phyloP scores from a whole-genome alignment of 2,113 vertebrate species.

The Dunckerocampus dactyliophorus region DNA sequence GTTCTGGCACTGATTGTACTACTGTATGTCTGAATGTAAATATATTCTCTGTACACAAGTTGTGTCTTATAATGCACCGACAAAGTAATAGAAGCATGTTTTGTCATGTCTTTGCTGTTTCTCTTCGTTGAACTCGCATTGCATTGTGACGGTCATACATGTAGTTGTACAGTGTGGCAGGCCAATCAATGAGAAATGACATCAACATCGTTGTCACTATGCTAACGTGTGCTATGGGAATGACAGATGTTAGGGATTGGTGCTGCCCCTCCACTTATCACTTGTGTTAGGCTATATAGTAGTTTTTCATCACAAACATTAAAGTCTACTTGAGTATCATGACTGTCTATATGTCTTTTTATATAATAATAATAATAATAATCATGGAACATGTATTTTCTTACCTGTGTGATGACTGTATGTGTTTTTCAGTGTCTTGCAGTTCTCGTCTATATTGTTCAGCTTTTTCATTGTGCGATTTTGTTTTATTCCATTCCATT shows the following conservation, averaged over 20 bases:
- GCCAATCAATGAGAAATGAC: conserved; percentile 33
- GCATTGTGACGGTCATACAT: conserved; percentile 52
- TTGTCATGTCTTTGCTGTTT: conserved; percentile 59
- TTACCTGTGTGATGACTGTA: background rate
- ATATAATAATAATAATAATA: no score
- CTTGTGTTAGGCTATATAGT: conserved; percentile 3
- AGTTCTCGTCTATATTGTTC: no score
- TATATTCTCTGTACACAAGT: conserved; percentile 65
- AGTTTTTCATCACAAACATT: background rate
- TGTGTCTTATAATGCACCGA: conserved; percentile 63
- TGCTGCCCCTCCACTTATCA: background rate
- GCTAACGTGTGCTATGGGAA: background rate
- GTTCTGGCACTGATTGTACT: conserved; percentile 60
- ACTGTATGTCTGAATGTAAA: conserved; percentile 65
- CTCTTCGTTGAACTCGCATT: conserved; percentile 49
- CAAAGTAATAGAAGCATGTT: conserved; percentile 65
- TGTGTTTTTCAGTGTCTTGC: no score
- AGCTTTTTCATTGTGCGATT: background rate
- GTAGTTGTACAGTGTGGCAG: conserved; percentile 56
- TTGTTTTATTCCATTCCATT: no score
- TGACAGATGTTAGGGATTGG: background rate
- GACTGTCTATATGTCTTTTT: background rate
- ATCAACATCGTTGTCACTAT: conserved; percentile 34
- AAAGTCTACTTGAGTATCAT: conserved; percentile 2
- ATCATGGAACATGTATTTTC: background rate